phyloP scores from a whole-genome alignment of 1,140 invertebrate species.

The Cyclina sinensis region DNA sequence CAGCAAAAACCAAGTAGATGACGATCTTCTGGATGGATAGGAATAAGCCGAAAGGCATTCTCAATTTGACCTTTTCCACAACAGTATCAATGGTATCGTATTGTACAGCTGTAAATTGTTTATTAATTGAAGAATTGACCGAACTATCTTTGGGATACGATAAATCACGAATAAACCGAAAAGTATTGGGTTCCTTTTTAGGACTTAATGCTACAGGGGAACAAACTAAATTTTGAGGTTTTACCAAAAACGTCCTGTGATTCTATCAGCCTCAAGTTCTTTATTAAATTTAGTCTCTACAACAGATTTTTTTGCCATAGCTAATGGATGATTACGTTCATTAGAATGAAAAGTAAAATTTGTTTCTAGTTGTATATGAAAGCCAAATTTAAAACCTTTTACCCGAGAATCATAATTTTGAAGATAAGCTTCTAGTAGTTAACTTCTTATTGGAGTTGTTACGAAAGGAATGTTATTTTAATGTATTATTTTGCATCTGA shows the following conservation, averaged over 20 bases:
- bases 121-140: conserved; percentile 20
- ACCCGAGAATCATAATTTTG: background rate
- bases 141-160: conserved; percentile 45
- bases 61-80: conserved; percentile 33
- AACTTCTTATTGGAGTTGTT: conserved; percentile 39
- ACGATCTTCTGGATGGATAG: conserved; percentile 22
- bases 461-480: conserved; percentile 1
- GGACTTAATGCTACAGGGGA: conserved; percentile 34
- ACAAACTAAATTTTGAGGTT: conserved; percentile 32
- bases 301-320: background rate
- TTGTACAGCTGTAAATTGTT: conserved; percentile 5
- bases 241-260: background rate
- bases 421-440: background rate
- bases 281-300: background rate
- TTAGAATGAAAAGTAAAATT: background rate
- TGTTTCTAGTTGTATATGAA: background rate
- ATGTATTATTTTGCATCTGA: background rate
- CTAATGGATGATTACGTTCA: background rate
- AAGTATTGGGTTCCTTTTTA: conserved; percentile 39
- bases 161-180: conserved; percentile 46
- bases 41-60: conserved; percentile 56
- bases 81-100: conserved; percentile 41
- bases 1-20: conserved; percentile 48
- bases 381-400: background rate
- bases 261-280: background rate